Percentiles rank a stretch among this genome's conserved stretches.
phyloP scores from a whole-genome alignment of 2,113 vertebrate species.

The Pelusios castaneus region DNA sequence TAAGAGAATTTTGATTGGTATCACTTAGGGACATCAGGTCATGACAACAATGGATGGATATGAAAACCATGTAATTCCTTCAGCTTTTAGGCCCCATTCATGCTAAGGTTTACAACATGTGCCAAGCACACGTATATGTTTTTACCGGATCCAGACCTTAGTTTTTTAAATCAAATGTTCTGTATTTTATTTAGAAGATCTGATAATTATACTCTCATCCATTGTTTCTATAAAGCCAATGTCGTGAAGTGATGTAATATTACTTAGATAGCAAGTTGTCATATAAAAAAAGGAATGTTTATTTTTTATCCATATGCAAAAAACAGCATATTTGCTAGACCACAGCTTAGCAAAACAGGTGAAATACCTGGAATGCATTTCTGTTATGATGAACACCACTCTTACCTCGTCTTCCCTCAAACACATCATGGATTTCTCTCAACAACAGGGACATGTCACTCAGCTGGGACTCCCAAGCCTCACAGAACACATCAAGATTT shows the following conservation, averaged over 20 bases:
- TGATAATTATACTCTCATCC: neutral
- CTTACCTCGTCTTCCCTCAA: constrained; percentile 95
- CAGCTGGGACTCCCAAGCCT: constrained; percentile 98
- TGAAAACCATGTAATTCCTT: neutral
- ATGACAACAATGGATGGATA: neutral
- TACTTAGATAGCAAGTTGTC: neutral
- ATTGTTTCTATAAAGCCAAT: neutral
- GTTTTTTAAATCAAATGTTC: neutral
- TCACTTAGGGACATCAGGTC: neutral
- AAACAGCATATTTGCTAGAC: neutral
- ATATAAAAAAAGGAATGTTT: neutral
- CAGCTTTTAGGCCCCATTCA: neutral
- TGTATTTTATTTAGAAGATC: neutral
- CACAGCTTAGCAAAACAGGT: neutral
- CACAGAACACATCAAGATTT: constrained; percentile 98
- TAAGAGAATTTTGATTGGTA: neutral
- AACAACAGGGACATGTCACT: constrained; percentile 92
- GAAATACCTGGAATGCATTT: neutral
- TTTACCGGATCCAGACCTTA: neutral
- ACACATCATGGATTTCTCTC: constrained; percentile 93
- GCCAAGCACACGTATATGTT: neutral
- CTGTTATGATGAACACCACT: constrained; percentile 5
- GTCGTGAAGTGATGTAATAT: neutral
- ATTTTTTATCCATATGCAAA: neutral
- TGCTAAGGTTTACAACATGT: neutral